These are phyloP conservation scores for Brachyopa scutellaris DNA, from an alignment of 2,888 invertebrate species.

Conservation along the genomic window DNA sequence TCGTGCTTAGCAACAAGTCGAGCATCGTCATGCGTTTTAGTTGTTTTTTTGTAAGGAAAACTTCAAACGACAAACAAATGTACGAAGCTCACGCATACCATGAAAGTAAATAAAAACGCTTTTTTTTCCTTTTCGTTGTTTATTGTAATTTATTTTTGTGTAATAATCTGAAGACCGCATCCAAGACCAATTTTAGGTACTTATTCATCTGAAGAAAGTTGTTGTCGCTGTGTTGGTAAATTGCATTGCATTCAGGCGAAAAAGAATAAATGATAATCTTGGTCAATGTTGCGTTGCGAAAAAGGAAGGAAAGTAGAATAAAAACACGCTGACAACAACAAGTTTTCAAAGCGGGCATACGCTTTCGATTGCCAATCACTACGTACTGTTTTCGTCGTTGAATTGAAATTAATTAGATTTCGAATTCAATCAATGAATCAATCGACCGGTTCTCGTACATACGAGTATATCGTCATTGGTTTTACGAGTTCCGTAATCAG, in stretches of 20 bases:
- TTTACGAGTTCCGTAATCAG: slow-evolving; percentile 11
- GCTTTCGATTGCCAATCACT: slow-evolving; percentile 20
- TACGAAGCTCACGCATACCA: slow-evolving; percentile 19
- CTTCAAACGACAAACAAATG: slow-evolving; percentile 25
- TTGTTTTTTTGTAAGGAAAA: slow-evolving; percentile 7
- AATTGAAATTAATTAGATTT: slow-evolving; percentile 42
- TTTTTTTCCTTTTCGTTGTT: background rate
- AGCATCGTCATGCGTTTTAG: background rate
- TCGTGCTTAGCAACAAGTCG: slow-evolving; percentile 52
- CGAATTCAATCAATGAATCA: slow-evolving; percentile 38
- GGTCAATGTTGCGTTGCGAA: slow-evolving; percentile 25
- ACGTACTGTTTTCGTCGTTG: slow-evolving; percentile 25
- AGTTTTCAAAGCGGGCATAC: background rate
- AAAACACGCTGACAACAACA: background rate
- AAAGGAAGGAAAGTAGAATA: background rate
- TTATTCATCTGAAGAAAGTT: slow-evolving; percentile 50
- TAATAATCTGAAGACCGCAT: slow-evolving; percentile 37
- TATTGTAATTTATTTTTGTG: slow-evolving; percentile 15
- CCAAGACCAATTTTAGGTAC: slow-evolving; percentile 26
- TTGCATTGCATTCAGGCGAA: slow-evolving; percentile 10
- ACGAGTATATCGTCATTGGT: slow-evolving; percentile 5
- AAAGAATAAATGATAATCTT: slow-evolving; percentile 20
- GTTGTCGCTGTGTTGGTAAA: background rate
- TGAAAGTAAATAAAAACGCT: too few relatives aligned
- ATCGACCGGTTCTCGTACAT: too few relatives aligned